A percentile compares a stretch with the other conserved stretches of the same genome.
Conservation (phyloP, 2,888 invertebrate species). For the Pogonocherus hispidulus region DNA sequence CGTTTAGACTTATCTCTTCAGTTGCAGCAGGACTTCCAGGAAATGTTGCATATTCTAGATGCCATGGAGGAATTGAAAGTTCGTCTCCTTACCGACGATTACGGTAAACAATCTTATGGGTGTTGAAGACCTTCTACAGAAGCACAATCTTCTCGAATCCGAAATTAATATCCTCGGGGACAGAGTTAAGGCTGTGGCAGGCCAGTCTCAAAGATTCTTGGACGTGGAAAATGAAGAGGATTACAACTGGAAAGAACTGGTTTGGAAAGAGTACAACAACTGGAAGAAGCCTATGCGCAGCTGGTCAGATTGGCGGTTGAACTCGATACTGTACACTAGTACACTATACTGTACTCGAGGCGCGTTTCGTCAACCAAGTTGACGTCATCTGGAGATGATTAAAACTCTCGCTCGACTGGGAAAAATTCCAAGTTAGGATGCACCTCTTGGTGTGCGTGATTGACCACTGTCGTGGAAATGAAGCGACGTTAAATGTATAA, state of each 20-base stretch:
- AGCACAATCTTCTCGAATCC: constrained; percentile 97
- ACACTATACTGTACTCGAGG: too few relatives aligned
- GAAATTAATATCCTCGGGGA: constrained; percentile 99
- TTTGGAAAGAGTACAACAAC: constrained; percentile 93
- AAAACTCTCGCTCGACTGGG: too few relatives aligned
- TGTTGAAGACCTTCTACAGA: constrained; percentile 99
- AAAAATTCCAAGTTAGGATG: too few relatives aligned
- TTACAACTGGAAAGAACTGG: constrained; percentile 98
- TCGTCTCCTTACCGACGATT: constrained; percentile 95
- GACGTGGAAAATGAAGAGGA: constrained; percentile 85
- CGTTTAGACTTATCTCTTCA: constrained; percentile 94
- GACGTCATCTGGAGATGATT: too few relatives aligned
- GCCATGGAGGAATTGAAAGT: constrained; percentile 99
- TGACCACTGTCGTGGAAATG: too few relatives aligned
- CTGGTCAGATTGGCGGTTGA: constrained; percentile 95
- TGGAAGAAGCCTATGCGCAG: constrained; percentile 97
- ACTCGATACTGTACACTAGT: too few relatives aligned
- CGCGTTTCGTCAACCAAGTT: too few relatives aligned
- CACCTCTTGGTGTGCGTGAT: too few relatives aligned
- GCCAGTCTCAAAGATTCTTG: constrained; percentile 94
- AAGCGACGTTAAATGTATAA: too few relatives aligned
- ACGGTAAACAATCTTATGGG: constrained; percentile 99
- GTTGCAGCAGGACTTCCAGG: constrained; percentile 95
- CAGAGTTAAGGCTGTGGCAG: constrained; percentile 95
- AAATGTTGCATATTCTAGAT: constrained; percentile 98